Percentiles rank a stretch among this genome's conserved stretches.
Conservation (phyloP, 2,888 invertebrate species). For the Cheilosia scutellata region DNA sequence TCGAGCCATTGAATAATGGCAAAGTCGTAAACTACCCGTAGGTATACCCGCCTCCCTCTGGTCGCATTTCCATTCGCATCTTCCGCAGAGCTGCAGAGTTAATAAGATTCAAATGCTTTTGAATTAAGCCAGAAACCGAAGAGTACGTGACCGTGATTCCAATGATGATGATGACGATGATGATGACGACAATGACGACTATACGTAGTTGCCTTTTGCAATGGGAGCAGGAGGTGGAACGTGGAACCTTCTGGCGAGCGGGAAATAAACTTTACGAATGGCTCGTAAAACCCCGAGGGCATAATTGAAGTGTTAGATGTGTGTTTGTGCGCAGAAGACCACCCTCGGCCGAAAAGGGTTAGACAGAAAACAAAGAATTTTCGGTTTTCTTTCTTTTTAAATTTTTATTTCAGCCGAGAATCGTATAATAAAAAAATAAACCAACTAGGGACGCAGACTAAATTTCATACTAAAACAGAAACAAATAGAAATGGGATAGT, state of each 20-base stretch:
- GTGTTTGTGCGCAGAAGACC: conserved; percentile 14
- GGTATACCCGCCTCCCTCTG: not conserved
- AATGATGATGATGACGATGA: conserved; percentile 38
- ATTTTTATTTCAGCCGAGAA: conserved; percentile 54
- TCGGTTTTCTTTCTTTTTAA: not conserved
- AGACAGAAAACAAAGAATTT: conserved; percentile 30
- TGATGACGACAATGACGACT: conserved; percentile 13
- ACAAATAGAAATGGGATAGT: conserved; percentile 66
- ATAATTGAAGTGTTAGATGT: conserved; percentile 62
- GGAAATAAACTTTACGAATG: conserved; percentile 69
- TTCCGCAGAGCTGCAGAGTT: conserved; percentile 46
- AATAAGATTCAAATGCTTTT: conserved; percentile 76
- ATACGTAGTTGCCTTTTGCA: conserved; percentile 21
- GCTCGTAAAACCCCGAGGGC: conserved; percentile 64
- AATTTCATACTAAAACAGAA: conserved; percentile 62
- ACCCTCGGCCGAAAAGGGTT: conserved; percentile 57
- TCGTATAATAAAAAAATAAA: conserved; percentile 51
- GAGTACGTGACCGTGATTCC: conserved; percentile 62
- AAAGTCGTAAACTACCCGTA: conserved; percentile 72
- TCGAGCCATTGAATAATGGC: conserved; percentile 74
- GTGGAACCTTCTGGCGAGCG: conserved; percentile 57
- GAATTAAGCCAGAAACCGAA: conserved; percentile 69
- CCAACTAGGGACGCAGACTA: conserved; percentile 14
- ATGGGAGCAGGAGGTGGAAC: conserved; percentile 43
- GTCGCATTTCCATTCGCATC: not conserved